phyloP scores from a whole-genome alignment of 2,888 invertebrate species.

The Merodon equestris region DNA sequence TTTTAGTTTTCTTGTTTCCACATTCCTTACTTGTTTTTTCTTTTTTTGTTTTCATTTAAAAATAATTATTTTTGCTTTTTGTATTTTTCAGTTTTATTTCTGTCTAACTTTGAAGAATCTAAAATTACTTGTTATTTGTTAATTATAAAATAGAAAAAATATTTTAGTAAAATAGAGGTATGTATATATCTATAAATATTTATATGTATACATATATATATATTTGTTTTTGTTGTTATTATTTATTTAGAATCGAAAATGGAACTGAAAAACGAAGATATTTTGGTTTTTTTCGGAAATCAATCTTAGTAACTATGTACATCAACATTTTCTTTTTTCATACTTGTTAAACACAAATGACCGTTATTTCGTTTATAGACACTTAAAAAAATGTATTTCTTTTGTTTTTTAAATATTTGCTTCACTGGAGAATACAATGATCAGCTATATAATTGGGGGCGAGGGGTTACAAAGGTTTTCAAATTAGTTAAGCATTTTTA shows the following conservation, averaged over 20 bases:
- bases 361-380: constrained; percentile 45
- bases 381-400: constrained; percentile 46
- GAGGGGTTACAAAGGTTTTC: constrained; percentile 9
- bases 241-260: constrained; percentile 64
- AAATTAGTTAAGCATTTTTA: constrained; percentile 42
- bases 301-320: constrained; percentile 64
- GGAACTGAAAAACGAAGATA: constrained; percentile 60
- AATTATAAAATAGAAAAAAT: constrained; percentile 68
- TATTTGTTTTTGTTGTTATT: constrained; percentile 37
- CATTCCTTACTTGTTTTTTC: constrained; percentile 7
- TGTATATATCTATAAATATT: constrained; percentile 68
- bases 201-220: constrained; percentile 54
- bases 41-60: constrained; percentile 29
- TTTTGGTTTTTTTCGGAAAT: constrained; percentile 24
- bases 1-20: constrained; percentile 66
- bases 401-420: background rate
- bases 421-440: constrained; percentile 36
- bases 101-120: constrained; percentile 58
- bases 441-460: constrained; percentile 3
- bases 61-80: constrained; percentile 50
- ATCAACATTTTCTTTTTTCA: constrained; percentile 40
- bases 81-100: constrained; percentile 39
- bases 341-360: constrained; percentile 15
- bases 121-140: constrained; percentile 50
- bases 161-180: constrained; percentile 68